Conservation (phyloP, 2,113 vertebrate genomes). For the Ciconia maguari region DNA sequence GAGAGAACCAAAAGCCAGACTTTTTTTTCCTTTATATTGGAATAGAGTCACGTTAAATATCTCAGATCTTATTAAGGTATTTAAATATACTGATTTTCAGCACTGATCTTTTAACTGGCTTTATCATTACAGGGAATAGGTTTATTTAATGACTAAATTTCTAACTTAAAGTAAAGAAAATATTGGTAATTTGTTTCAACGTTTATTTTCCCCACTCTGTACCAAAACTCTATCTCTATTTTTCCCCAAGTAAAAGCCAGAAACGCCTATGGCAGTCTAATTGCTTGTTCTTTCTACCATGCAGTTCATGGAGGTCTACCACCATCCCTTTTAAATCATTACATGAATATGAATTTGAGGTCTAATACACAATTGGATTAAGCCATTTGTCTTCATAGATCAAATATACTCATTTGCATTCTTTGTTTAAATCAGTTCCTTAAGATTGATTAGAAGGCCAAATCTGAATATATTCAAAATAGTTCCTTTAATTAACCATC, state of each 20-base stretch:
- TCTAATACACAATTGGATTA: neutral
- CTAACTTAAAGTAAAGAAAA: neutral
- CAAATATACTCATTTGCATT: neutral
- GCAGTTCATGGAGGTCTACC: neutral
- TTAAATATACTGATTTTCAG: neutral
- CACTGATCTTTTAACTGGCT: neutral
- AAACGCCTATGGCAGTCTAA: neutral
- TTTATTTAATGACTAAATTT: neutral
- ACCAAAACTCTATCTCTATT: neutral
- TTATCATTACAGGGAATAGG: neutral
- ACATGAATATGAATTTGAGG: neutral
- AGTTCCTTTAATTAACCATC: neutral
- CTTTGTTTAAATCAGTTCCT: neutral
- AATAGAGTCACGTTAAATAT: neutral
- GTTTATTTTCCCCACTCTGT: neutral
- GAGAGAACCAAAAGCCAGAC: neutral
- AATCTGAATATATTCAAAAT: constrained; percentile 3
- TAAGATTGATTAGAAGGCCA: neutral
- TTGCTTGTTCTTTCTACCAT: neutral
- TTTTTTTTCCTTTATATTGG: neutral
- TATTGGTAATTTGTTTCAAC: neutral
- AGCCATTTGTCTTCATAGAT: neutral
- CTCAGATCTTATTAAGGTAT: neutral
- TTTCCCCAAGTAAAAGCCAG: neutral
- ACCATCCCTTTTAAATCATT: neutral